Base-by-base conservation (phyloP, 30 jellyfish, hydroid and myxozoan species). In the Pseudorhiza aurosa region DNA sequence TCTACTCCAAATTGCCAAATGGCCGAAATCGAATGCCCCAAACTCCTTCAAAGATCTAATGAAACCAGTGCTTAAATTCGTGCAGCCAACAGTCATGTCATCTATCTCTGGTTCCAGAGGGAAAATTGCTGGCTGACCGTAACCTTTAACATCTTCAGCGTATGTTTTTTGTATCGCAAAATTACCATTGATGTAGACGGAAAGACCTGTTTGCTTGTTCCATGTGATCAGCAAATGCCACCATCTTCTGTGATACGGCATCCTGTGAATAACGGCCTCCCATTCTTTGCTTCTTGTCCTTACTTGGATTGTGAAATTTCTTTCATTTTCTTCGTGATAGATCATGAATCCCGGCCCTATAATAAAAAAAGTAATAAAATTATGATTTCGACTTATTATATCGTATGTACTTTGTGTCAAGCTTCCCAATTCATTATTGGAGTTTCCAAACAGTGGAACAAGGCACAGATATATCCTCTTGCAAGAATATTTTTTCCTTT, bases 1-100 rank as follows among this genome's bases (percentile, higher is more conserved):
- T 8, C 62, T 49, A 22, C 75, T 58, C 99, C 99, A 93, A n/a
- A 93, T 67, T 6, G 94, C 97, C 15, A 93, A 57, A 59, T 86
- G 97, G 32, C 93, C 99, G 24, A 93, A 56, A 17, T 93, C 95
- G 50, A 93, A 75, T 18, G 57, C 42, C 31, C 99, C 99, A 31
- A 40, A 19, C 28, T 39, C 58, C 9, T 50, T 18, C 2, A 51
- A 28, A 22, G 78, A 44, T 8, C 27, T 27, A 47, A 45, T 29
- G 33, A 88, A 30, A 35, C 33, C 69, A 24, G 57, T 82, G 17
- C 56, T 69, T 10, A 33, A 6, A n/a, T 31, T 30, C 19, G 86
- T 2, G 47, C 72, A 57, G 15, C 88, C 94, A 21, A 80, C 68
- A 21, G 49, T 69, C 8, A 72, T 30, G 22, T 68, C 79, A 2